Conservation (phyloP, 1,140 invertebrate species). For the Hyphantria cunea region DNA sequence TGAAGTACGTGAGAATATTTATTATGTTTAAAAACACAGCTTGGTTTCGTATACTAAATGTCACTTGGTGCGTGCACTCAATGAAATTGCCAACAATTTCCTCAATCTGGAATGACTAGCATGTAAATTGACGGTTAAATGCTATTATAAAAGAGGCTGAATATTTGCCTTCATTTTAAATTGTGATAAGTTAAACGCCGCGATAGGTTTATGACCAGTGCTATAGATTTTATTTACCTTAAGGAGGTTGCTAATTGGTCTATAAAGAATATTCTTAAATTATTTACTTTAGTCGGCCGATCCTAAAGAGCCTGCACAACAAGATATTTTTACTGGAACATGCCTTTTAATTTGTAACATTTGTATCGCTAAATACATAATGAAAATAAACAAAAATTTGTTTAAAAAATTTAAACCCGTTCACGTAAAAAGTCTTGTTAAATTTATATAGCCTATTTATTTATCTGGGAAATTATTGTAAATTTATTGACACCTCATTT, state of each 20-base stretch:
- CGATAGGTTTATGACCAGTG: neutral
- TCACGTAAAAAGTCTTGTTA: no score
- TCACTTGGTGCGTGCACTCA: constrained; percentile 42
- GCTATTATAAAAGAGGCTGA: constrained; percentile 11
- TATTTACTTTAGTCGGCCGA: no score
- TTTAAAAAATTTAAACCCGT: no score
- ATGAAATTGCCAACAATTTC: constrained; percentile 43
- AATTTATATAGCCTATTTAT: no score
- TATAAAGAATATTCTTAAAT: no score
- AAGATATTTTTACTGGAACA: no score
- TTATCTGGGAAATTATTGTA: no score
- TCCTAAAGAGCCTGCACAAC: no score
- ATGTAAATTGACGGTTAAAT: constrained; percentile 43
- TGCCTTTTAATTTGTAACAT: no score
- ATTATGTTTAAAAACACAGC: constrained; percentile 53
- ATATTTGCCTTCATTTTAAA: constrained; percentile 15
- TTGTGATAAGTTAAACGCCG: constrained; percentile 23
- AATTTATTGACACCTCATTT: no score
- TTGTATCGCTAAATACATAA: no score
- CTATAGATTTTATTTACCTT: constrained; percentile 10
- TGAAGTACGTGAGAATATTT: constrained; percentile 75
- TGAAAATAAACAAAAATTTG: no score
- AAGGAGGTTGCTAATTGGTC: neutral
- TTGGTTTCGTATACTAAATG: neutral
- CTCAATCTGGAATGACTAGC: constrained; percentile 45